Percentiles rank a stretch among this genome's conserved stretches.
Evolutionary conservation across 2,797 vertebrate species (phyloP).

Genomic region (Thripadectes ignobilis): DNA sequence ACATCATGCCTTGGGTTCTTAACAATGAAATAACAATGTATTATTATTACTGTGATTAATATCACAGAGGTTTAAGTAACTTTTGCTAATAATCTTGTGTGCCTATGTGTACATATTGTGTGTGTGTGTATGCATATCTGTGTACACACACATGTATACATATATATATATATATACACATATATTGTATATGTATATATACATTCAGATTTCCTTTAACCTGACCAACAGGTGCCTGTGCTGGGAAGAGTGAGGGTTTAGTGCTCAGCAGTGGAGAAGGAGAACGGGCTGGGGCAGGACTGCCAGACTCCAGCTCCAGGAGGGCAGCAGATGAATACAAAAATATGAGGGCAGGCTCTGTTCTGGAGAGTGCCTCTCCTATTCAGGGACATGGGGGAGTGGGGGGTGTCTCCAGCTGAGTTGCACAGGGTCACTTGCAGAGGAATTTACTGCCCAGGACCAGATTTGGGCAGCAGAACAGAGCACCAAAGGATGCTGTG

Average conservation of each 20-base stretch:
- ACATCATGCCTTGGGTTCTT: neutral
- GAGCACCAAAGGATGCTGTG: neutral
- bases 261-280: neutral
- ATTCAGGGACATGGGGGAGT: neutral
- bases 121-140: neutral
- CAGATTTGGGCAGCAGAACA: accelerated
- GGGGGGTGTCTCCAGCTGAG: neutral
- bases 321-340: neutral
- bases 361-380: neutral
- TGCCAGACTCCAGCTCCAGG: neutral
- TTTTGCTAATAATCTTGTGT: neutral
- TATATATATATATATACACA: too few relatives aligned
- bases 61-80: neutral
- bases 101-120: neutral
- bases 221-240: neutral
- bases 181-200: too few relatives aligned
- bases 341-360: neutral
- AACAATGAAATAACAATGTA: neutral
- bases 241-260: neutral
- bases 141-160: too few relatives aligned
- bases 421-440: neutral
- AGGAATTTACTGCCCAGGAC: neutral
- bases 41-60: neutral
- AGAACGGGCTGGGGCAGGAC: neutral
- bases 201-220: neutral